Evolutionary conservation across 92 coral and sea anemone genomes (phyloP), one percentile per base, ranked within the genome.

Genomic region (Pocillopora grandis): DNA sequence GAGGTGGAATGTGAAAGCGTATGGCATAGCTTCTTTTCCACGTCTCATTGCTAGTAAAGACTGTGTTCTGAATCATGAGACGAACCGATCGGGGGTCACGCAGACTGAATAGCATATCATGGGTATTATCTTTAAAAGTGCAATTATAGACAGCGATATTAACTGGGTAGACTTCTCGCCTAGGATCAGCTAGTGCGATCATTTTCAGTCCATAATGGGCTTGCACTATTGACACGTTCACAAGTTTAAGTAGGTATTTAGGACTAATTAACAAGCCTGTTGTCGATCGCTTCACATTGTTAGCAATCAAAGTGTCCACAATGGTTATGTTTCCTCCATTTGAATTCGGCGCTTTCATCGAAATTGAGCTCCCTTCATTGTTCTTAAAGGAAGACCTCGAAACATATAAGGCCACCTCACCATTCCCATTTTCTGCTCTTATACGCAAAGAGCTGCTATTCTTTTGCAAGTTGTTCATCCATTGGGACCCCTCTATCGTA

Each of bases 241-340:
- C 33, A 65, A 82, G 42, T n/a, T 42, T 61, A 48, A 82, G 61
- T 2, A 37, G 68, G 61, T 42, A 82, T 27, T 72, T 49, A 11
- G 86, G 86, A 64, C 62, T 74, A 10, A 82, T 27, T 2, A 17
- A 36, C 75, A 80, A 80, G n/a, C 75, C 78, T 4, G 20, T 3
- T 4, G 2, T 15, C 18, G 60, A 14, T 33, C 14, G 59, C 17
- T 59, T 37, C 20, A 5, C 66, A 15, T 7, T 55, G 68, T 21
- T 72, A 2, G 61, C 37, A 9, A 82, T n/a, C 21, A 37, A n/a
- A 20, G 23, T 82, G 71, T 82, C 72, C 18, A 12, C 31, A 59
- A 82, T 8, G 7, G 78, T 71, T 21, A 71, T 21, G 27, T 42
- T 72, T 14, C 86, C 86, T 23, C 71, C 60, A 18, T 67, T 58